These are phyloP conservation scores for Amblyjoppa proteus DNA, from an alignment of 2,888 invertebrate genomes.

Conservation along the genomic window DNA sequence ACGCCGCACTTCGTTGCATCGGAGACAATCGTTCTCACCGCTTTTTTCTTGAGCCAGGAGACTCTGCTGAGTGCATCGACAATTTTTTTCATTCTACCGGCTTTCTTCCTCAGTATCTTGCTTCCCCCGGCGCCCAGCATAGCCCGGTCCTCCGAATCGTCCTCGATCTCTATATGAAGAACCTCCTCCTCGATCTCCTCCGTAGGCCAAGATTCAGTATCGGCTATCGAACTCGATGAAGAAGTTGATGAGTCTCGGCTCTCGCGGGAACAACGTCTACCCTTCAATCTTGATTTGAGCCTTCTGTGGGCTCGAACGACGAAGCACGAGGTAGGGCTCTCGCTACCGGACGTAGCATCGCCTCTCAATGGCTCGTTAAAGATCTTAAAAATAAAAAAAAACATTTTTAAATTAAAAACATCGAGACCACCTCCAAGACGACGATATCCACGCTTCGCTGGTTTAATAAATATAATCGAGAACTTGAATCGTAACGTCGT, in stretches of 20 bases:
- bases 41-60: constrained; percentile 73
- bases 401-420: neutral
- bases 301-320: constrained; percentile 74
- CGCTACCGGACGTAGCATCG: constrained; percentile 69
- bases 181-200: constrained; percentile 76
- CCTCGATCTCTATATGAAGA: constrained; percentile 74
- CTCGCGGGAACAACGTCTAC: constrained; percentile 50
- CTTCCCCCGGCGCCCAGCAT: constrained; percentile 62
- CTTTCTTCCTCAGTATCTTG: constrained; percentile 67
- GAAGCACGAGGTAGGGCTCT: constrained; percentile 74
- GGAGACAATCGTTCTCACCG: constrained; percentile 56
- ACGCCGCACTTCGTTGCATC: too few relatives aligned
- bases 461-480: constrained; percentile 31
- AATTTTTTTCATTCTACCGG: constrained; percentile 73
- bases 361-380: constrained; percentile 75
- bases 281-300: constrained; percentile 66
- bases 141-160: constrained; percentile 66
- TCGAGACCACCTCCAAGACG: constrained; percentile 18
- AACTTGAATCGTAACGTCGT: constrained; percentile 82
- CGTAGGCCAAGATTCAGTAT: constrained; percentile 76
- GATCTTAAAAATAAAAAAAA: constrained; percentile 70
- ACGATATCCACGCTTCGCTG: constrained; percentile 27
- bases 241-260: constrained; percentile 65
- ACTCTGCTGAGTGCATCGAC: constrained; percentile 73
- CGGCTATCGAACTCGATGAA: constrained; percentile 74